These are phyloP conservation scores for Belgica antarctica DNA, from an alignment of 2,888 invertebrate species.

Conservation along the genomic window DNA sequence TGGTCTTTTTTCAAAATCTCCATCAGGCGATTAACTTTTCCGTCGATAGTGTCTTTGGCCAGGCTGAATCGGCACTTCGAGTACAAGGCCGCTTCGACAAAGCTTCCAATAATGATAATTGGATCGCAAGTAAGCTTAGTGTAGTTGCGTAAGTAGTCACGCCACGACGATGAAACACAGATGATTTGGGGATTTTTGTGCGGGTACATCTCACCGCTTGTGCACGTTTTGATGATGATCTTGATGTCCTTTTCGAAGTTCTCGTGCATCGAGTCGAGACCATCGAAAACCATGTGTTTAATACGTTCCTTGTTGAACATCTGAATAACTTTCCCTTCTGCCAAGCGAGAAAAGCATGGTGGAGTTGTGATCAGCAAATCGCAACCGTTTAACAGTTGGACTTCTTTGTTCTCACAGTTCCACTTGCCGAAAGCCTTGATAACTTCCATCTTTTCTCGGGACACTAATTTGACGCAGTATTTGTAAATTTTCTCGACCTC, in stretches of 20 bases:
- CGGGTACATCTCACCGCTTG: constrained; percentile 52
- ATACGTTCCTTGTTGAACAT: constrained; percentile 63
- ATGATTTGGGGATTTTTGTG: constrained; percentile 61
- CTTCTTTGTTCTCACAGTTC: neutral
- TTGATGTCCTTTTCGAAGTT: constrained; percentile 58
- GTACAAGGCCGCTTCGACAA: constrained; percentile 73
- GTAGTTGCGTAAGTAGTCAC: constrained; percentile 59
- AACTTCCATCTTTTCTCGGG: constrained; percentile 47
- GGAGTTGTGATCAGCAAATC: constrained; percentile 72
- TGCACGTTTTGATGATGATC: constrained; percentile 55
- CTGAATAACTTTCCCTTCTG: constrained; percentile 54
- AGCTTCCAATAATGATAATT: constrained; percentile 67
- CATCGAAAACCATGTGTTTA: constrained; percentile 68
- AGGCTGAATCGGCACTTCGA: constrained; percentile 53
- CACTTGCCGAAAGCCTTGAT: constrained; percentile 49
- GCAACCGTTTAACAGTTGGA: constrained; percentile 61
- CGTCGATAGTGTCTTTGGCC: neutral
- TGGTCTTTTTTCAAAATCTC: neutral
- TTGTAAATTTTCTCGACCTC: constrained; percentile 58
- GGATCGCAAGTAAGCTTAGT: constrained; percentile 60
- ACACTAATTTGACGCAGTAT: constrained; percentile 49
- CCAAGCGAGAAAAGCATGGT: constrained; percentile 57
- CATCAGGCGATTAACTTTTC: no score
- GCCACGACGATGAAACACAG: constrained; percentile 65
- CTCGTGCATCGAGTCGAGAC: constrained; percentile 63